phyloP scores from a whole-genome alignment of 2,797 vertebrate species.

The Halcyon smyrnensis region DNA sequence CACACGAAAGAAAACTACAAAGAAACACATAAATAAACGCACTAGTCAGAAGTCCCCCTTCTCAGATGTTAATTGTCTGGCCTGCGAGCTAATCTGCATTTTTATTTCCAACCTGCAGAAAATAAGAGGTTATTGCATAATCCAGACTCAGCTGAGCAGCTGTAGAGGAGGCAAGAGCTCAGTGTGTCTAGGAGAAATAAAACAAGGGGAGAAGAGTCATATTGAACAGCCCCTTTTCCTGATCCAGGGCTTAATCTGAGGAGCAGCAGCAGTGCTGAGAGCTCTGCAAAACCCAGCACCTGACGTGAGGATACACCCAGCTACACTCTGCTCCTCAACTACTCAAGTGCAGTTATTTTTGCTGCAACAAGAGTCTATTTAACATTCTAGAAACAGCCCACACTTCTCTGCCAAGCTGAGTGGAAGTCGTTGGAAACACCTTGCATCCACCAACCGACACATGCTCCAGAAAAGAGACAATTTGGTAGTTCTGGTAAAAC shows the following conservation, averaged over 20 bases:
- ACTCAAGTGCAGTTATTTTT: not conserved
- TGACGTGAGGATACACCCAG: not conserved
- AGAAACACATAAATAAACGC: not conserved
- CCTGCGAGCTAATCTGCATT: not conserved
- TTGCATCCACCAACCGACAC: not conserved
- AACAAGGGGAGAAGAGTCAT: not conserved
- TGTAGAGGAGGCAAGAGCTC: not conserved
- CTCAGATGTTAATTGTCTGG: not conserved
- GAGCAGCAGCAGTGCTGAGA: not conserved
- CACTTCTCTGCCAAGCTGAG: fast-evolving
- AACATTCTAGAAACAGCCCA: not conserved
- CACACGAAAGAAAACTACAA: not conserved
- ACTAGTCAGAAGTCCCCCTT: not conserved
- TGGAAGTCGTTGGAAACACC: not conserved
- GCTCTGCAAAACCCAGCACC: not conserved
- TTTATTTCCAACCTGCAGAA: not conserved
- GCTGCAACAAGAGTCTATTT: not conserved
- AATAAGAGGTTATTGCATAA: not conserved
- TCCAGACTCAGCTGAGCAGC: not conserved
- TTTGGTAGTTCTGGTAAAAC: not conserved
- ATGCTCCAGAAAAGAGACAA: fast-evolving
- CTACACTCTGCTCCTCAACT: not conserved
- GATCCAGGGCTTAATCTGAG: not conserved
- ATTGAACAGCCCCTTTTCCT: not conserved
- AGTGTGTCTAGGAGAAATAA: not conserved